Evolutionary conservation across 2,797 vertebrate genomes (phyloP), one percentile per base, ranked within the genome.

Genomic region (Rhinoraja longicauda): DNA sequence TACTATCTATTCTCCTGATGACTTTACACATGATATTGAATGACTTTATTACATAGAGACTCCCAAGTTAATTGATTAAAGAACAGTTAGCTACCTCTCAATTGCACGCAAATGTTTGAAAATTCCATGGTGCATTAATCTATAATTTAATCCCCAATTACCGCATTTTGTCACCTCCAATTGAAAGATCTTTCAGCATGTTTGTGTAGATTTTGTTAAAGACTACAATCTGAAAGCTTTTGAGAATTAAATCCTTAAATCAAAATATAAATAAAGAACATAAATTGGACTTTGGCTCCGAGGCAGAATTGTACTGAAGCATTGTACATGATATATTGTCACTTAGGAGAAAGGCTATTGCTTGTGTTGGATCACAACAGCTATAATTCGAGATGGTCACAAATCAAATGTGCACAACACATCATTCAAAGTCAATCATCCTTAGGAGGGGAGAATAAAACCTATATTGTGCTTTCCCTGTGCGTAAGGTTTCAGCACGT

Each of bases 281-380:
- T 45, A 73, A 92, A 75, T 53, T 57, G 70, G 90, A 57, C 90
- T 45, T 92, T 75, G 90, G 70, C 90, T 92, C 24, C 10, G 53
- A 92, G 70, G 67, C 45, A 92, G 21, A 19, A 15, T 73, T n/a
- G 57, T 53, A 73, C 70, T 53, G 26, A 72, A 53, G 70, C 67
- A 4, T 75, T 72, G 72, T 75, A 92, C 75, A 92, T 92, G 90
- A 92, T 92, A 57, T 45, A 72, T 92, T 92, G 90, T 92, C 70
- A 92, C 67, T 92, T 75, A 75, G 75, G 57, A 92, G 70, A 75
- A 92, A 92, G 29, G 15, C 90, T 45, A 57, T 75, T 92, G 53
- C 26, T 57, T 92, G 92, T 75, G 45, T 45, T 91, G 67, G 88
- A 21, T 39, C 39, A 36, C 70, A 57, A 53, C 67, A 92, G 90